Evolutionary conservation across 2,888 invertebrate species (phyloP).

Genomic region (Nomada flava): DNA sequence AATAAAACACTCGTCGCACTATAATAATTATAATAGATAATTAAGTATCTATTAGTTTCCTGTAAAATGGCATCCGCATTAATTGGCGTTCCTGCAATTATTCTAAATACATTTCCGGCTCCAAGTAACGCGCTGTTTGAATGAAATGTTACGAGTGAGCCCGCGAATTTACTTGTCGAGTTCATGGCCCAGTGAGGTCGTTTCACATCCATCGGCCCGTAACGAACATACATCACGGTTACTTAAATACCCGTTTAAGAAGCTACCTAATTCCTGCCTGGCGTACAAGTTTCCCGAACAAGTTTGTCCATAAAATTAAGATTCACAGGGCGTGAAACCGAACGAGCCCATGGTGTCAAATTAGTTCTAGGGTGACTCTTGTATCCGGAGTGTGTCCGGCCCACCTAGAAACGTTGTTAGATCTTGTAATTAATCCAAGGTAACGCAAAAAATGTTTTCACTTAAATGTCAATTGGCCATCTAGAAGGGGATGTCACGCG

Average conservation of each 20-base stretch:
- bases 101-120: neutral
- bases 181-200: constrained; percentile 33
- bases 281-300: constrained; percentile 66
- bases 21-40: too few species aligned
- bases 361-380: constrained; percentile 50
- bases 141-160: constrained; percentile 2
- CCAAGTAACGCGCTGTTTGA: neutral
- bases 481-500: too few species aligned
- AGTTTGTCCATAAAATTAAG: constrained; percentile 75
- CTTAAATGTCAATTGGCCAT: too few species aligned
- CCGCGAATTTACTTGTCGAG: constrained; percentile 14
- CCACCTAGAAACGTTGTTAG: too few species aligned
- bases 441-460: too few species aligned
- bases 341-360: constrained; percentile 53
- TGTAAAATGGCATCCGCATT: neutral
- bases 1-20: too few species aligned
- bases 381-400: neutral
- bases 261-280: constrained; percentile 57
- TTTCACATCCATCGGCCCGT: constrained; percentile 44
- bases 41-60: too few species aligned
- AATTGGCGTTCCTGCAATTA: neutral
- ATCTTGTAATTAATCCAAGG: too few species aligned
- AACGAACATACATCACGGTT: constrained; percentile 54
- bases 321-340: constrained; percentile 69
- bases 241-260: constrained; percentile 55